A percentile compares a stretch with the other conserved stretches of the same genome.
Evolutionary conservation across 2,113 vertebrate genomes (phyloP).

Genomic region (Mus spicilegus): DNA sequence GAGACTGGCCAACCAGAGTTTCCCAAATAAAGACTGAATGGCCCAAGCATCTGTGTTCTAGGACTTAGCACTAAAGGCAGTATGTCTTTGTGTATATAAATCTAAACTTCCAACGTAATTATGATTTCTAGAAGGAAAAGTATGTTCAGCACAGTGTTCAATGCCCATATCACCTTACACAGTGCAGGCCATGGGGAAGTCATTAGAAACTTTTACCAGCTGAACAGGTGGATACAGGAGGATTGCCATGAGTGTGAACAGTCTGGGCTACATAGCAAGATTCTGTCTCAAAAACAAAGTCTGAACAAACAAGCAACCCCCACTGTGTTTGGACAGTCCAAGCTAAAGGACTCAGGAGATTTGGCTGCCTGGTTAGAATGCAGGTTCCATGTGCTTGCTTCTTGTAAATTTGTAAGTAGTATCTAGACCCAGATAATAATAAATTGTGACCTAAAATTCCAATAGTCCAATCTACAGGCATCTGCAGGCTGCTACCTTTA

Average conservation of each 20-base stretch:
- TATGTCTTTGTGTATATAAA: constrained; percentile 12
- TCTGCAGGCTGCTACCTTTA: neutral
- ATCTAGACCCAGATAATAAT: neutral
- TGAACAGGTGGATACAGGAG: neutral
- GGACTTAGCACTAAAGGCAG: neutral
- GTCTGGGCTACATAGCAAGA: neutral
- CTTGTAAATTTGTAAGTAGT: neutral
- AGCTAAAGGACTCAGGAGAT: neutral
- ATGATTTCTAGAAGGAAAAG: neutral
- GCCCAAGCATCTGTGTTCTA: neutral
- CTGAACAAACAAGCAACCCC: neutral
- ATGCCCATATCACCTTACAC: neutral
- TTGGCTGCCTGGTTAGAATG: neutral
- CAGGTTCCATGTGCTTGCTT: neutral
- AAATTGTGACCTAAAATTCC: constrained; percentile 28
- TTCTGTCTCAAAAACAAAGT: neutral
- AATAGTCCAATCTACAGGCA: neutral
- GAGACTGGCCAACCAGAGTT: neutral
- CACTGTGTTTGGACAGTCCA: neutral
- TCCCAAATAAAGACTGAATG: neutral
- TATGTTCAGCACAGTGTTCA: neutral
- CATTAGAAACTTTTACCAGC: neutral
- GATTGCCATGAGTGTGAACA: neutral
- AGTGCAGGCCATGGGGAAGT: neutral
- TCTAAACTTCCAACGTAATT: neutral